Base-by-base conservation (phyloP, 2,888 invertebrate species). In the Dicranocentrus wangi region DNA sequence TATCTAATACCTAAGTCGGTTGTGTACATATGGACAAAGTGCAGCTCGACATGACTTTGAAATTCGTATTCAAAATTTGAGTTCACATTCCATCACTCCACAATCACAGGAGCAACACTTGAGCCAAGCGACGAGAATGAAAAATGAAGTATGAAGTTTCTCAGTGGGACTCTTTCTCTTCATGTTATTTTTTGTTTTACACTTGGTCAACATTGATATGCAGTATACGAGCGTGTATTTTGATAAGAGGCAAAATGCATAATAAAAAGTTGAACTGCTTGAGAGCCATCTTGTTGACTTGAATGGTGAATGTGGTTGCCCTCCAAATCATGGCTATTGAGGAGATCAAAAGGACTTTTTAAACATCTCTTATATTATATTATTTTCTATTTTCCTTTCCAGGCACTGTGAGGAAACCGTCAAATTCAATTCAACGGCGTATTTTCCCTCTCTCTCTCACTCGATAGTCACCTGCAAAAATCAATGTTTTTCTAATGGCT, bases 111-210 rank as follows among this genome's bases (percentile, higher is more conserved):
- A 61, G 28, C 21, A 61, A 17, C 58, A 55, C 58, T 23, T 27
- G 23, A 25, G 25, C 47, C 15, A 72, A 32, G 32, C 7, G 8
- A 47, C 5, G 39, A 73, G 58, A 66, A 75, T 75, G 75, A 75
- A 75, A 66, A 39, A 75, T 75, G 75, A 75, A 73, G 73, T 73
- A 73, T 73, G 65, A 73, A 75, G 66, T 66, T 55, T 66, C 75
- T 66, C 75, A 66, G 75, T 58, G 53, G 75, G 75, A 66, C 65
- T 58, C 66, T 58, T 28, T 53, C 39, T 43, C 32, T 25, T 32
- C 13, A 15, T 61, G 17, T 21, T 55, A 25, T 55, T 55, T 55
- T 55, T 10, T 55, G n/a, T 55, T 13, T 47, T 47, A n/a, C n/a
- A n/a, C 19, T 17, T 17, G 7, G 3, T 32, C 32, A 32, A 7